phyloP scores from a whole-genome alignment of 2,888 invertebrate genomes.

The Sycophila texana region DNA sequence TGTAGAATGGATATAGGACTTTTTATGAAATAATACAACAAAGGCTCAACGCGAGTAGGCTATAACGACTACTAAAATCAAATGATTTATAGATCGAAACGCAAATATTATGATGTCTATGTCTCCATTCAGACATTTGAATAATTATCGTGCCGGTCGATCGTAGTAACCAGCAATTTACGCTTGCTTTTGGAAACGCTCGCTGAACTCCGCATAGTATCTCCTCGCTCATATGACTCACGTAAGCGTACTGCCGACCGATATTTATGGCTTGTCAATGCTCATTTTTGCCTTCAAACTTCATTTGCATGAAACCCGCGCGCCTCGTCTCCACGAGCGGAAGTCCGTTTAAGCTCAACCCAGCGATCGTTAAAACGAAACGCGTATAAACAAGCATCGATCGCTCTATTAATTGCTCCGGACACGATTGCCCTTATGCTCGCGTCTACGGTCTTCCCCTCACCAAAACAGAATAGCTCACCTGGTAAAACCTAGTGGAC shows the following conservation, averaged over 20 bases:
- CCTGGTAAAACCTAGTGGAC: conserved; percentile 6
- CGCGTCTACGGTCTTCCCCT: background rate
- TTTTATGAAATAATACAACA: too few species aligned
- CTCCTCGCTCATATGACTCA: conserved; percentile 46
- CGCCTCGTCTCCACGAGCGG: conserved; percentile 30
- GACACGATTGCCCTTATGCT: background rate
- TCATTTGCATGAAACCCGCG: conserved; percentile 50
- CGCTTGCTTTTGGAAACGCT: conserved; percentile 45
- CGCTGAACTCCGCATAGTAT: conserved; percentile 27
- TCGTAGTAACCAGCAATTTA: conserved; percentile 47
- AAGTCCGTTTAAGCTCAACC: conserved; percentile 48
- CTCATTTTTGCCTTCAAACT: conserved; percentile 41
- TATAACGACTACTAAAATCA: background rate
- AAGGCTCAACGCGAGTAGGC: too few species aligned
- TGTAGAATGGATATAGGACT: too few species aligned
- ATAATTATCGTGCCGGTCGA: conserved; percentile 49
- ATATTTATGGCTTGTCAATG: conserved; percentile 55
- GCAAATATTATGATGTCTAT: conserved; percentile 53
- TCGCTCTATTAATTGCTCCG: conserved; percentile 42
- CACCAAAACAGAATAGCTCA: background rate
- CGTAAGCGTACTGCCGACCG: conserved; percentile 8
- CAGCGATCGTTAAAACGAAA: conserved; percentile 28
- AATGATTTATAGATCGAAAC: conserved; percentile 11
- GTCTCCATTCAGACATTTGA: conserved; percentile 51
- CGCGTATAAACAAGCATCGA: conserved; percentile 23